These are phyloP conservation scores for Pristionchus japonicus DNA, from an alignment of 2,888 invertebrate genomes.

Conservation along the genomic window DNA sequence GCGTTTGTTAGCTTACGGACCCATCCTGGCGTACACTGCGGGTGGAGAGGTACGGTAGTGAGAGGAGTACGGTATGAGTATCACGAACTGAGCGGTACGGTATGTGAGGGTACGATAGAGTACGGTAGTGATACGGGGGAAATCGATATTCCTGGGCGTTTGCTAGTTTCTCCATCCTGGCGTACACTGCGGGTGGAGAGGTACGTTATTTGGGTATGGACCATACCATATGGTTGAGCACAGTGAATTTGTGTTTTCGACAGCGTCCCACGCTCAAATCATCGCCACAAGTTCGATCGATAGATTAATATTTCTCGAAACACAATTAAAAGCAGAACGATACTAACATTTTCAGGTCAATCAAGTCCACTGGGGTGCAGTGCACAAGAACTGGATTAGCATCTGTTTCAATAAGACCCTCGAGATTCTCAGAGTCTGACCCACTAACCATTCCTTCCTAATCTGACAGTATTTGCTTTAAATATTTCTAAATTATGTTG, in stretches of 20 bases:
- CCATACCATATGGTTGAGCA: too few species aligned
- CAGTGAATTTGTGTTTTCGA: too few species aligned
- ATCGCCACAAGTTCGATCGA: too few species aligned
- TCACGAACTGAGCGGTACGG: neutral
- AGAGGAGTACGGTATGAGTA: neutral
- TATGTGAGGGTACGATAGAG: neutral
- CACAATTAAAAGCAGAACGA: too few species aligned
- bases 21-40: conserved; percentile 96
- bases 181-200: conserved; percentile 97
- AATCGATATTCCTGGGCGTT: too few species aligned
- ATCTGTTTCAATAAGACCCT: conserved; percentile 98
- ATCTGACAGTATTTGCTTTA: neutral
- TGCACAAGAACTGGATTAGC: conserved; percentile 99
- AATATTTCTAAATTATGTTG: neutral
- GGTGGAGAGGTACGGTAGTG: conserved; percentile 98
- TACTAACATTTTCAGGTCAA: conserved; percentile 60
- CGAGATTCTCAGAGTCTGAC: conserved; percentile 94
- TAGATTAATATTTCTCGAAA: neutral
- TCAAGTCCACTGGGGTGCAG: conserved; percentile 87
- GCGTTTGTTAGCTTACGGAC: too few species aligned
- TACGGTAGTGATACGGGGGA: too few species aligned
- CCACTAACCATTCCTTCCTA: neutral
- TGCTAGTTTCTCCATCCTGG: too few species aligned
- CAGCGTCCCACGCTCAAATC: too few species aligned
- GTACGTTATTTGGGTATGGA: too few species aligned